Base-by-base conservation (phyloP, 2,797 vertebrate genomes). In the Microctenopoma stevenorrisi region DNA sequence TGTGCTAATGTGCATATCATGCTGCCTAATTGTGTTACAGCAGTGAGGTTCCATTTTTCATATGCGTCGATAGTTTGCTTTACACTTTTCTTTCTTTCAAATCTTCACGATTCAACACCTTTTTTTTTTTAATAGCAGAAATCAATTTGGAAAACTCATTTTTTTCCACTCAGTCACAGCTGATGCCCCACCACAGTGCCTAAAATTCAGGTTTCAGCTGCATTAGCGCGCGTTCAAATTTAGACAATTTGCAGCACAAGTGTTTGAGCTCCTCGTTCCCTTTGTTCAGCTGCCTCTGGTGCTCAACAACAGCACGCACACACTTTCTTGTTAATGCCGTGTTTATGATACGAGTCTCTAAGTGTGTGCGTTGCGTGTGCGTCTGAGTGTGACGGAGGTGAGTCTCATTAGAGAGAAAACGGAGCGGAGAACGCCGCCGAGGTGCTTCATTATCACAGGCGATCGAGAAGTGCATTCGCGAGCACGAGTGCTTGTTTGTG, bases 331-430 rank as follows among this genome's bases (percentile, higher is more conserved):
- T 67, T 65, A 65, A 33, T 57, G 50, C 42, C 54, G 42, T 68
- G 69, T 57, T 74, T 57, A 46, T 63, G 22, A 57, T 74, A 51
- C 7, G 53, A 53, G 22, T 48, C 46, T 48, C 46, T 25, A 48
- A 48, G 46, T 25, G 55, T 51, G 56, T 67, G 54, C 49, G 43
- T 42, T 28, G 46, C n/a, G 42, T 26, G 37, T 52, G 59, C 73
- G 69, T 72, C 11, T 69, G 65, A 63, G 84, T 11, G 33, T 68
- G 78, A 81, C 26, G 25, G 81, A 83, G 77, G 78, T 81, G 85
- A 87, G 83, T 76, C 86, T 91, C 85, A 87, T 87, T 86, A 87
- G 72, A 46, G 74, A 62, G 57, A 69, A 55, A 81, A 42, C 54
- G 66, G 55, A 22, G 43, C 14, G 3, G 58, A 52, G 70, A 75